Evolutionary conservation across 2,797 vertebrate genomes (phyloP).

Genomic region (Acrossocheilus fasciatus): DNA sequence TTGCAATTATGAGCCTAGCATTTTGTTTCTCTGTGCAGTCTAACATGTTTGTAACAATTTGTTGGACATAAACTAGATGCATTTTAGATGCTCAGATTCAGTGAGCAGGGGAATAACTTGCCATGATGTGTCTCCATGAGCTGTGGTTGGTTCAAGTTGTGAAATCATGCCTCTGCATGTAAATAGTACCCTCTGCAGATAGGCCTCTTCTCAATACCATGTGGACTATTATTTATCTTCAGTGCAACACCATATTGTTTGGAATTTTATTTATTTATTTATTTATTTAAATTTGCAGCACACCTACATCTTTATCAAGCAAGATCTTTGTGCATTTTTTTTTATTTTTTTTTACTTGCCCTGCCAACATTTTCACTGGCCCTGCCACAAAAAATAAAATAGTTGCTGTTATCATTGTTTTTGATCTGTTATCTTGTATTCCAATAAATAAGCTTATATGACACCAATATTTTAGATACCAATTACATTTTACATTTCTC

Average conservation of each 20-base stretch:
- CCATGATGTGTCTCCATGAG: background rate
- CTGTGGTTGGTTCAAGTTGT: background rate
- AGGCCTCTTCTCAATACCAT: background rate
- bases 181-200: constrained; percentile 3
- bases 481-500: too few relatives aligned
- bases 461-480: too few relatives aligned
- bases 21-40: constrained; percentile 7
- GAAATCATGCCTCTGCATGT: constrained; percentile 17
- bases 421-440: too few relatives aligned
- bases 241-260: constrained; percentile 3
- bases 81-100: background rate
- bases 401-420: too few relatives aligned
- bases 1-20: background rate
- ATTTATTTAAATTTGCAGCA: background rate
- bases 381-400: too few relatives aligned
- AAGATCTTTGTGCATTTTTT: background rate
- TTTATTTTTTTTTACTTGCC: background rate
- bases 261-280: background rate
- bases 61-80: constrained; percentile 50
- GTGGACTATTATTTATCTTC: constrained; percentile 4
- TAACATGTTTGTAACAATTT: constrained; percentile 42
- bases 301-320: constrained; percentile 39
- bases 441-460: too few relatives aligned
- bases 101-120: background rate
- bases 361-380: background rate